A percentile compares a stretch with the other conserved stretches of the same genome.
phyloP scores from a whole-genome alignment of 2,113 vertebrate genomes.

The Crotalus helleri region DNA sequence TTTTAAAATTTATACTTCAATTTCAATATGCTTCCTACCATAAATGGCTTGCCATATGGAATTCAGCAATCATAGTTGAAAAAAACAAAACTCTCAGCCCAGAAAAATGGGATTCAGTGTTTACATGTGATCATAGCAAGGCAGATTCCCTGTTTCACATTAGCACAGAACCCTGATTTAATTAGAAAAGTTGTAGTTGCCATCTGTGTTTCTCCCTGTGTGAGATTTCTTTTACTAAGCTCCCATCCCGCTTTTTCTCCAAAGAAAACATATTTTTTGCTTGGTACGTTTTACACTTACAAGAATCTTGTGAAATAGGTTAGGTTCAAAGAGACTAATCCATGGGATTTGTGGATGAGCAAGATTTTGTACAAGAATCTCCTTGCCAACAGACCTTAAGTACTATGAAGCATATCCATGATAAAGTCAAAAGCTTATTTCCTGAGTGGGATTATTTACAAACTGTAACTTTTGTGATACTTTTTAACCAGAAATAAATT shows the following conservation, averaged over 20 bases:
- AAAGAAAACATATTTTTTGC: neutral
- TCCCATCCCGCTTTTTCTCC: neutral
- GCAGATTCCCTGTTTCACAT: neutral
- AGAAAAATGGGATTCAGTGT: neutral
- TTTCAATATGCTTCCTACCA: neutral
- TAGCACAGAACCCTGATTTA: neutral
- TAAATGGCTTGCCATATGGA: neutral
- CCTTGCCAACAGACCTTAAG: no score
- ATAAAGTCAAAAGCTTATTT: neutral
- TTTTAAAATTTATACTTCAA: neutral
- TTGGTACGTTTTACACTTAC: neutral
- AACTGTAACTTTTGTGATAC: neutral
- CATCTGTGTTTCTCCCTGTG: neutral
- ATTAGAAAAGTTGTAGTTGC: neutral
- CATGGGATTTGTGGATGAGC: neutral
- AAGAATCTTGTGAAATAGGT: neutral
- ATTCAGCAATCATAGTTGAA: neutral
- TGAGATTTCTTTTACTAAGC: neutral
- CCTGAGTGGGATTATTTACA: neutral
- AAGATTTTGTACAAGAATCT: neutral
- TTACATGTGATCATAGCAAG: neutral
- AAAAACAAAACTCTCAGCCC: neutral
- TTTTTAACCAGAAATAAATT: neutral
- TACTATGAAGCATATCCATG: neutral
- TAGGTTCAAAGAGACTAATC: neutral